Evolutionary conservation across 2,888 invertebrate species (phyloP).

Genomic region (Isoperla grammatica): DNA sequence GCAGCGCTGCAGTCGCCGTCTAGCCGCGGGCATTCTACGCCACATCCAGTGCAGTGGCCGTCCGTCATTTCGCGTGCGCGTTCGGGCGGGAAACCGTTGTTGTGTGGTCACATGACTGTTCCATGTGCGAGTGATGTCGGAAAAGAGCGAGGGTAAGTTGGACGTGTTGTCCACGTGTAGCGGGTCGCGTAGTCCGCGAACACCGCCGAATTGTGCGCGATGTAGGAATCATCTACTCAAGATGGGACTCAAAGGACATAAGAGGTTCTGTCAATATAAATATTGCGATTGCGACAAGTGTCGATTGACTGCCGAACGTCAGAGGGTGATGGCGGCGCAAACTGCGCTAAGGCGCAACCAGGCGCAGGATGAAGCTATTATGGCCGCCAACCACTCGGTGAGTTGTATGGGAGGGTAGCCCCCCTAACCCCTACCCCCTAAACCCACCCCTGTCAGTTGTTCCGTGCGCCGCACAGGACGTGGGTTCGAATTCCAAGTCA

Average conservation of each 20-base stretch:
- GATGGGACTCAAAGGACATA: constrained; percentile 85
- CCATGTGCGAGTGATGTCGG: background rate
- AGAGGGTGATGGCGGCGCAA: constrained; percentile 84
- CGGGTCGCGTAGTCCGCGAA: constrained; percentile 48
- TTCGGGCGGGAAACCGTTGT: background rate
- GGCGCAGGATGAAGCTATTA: constrained; percentile 66
- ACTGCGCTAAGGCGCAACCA: constrained; percentile 78
- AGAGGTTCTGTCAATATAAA: constrained; percentile 82
- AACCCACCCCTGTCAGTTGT: too few species aligned
- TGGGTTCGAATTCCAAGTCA: too few species aligned
- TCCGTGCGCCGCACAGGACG: too few species aligned
- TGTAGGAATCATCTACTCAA: constrained; percentile 89
- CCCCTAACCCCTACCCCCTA: too few species aligned
- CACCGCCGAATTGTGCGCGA: constrained; percentile 87
- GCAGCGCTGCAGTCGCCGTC: constrained; percentile 6
- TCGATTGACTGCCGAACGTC: constrained; percentile 76
- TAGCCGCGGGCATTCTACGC: background rate
- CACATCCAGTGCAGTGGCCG: background rate
- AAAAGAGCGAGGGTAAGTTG: background rate
- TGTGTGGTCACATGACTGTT: background rate
- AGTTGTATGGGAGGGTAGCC: too few species aligned
- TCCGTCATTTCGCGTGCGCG: constrained; percentile 34
- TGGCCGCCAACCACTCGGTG: background rate
- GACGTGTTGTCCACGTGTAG: constrained; percentile 10
- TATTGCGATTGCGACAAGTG: constrained; percentile 84